Base-by-base conservation (phyloP, 2,113 vertebrate genomes). In the Pholis gunnellus region DNA sequence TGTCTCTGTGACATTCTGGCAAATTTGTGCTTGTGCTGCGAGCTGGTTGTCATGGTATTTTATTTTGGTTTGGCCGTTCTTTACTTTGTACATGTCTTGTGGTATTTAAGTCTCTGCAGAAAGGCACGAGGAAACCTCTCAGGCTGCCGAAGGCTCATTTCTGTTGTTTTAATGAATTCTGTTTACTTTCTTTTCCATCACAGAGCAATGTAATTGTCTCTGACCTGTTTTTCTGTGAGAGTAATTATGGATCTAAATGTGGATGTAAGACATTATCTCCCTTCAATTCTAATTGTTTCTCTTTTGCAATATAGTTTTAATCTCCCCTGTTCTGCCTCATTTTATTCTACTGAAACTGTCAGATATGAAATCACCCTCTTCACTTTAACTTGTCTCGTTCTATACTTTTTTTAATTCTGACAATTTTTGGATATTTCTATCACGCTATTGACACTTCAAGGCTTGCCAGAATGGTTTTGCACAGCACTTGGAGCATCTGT, bases 401-500 rank as follows among this genome's bases (percentile, higher is more conserved):
- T 70, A 20, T 77, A 52, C 9, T 65, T 61, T 72, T 61, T 72
- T 9, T 69, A 74, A 83, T 50, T 25, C 48, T 81, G 50, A 84
- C 75, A 56, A 56, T 72, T 69, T 86, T 44, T 36, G 66, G 38
- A 76, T 83, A 17, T 87, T 72, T 91, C 75, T 85, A 36, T 91
- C 70, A 67, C 72, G 50, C 59, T 78, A 77, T 82, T 74, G 68
- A 77, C 72, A 82, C 68, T 80, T 59, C 56, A 92, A 96, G 95
- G 94, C 94, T 29, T 96, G 95, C 85, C 96, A 98, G 88, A 95
- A 97, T 18, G 97, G 97, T 17, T 95, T 97, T 76, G 96, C 97
- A 38, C 97, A 98, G 83, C 97, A 98, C 78, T 95, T 98, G 93
- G 97, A 98, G 81, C 97, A 97, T 87, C 95, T 98, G 86, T 95